A percentile compares a stretch with the other conserved stretches of the same genome.
These are phyloP conservation scores for Tupaia chinensis DNA, from an alignment of 2,113 vertebrate species.

Conservation along the genomic window DNA sequence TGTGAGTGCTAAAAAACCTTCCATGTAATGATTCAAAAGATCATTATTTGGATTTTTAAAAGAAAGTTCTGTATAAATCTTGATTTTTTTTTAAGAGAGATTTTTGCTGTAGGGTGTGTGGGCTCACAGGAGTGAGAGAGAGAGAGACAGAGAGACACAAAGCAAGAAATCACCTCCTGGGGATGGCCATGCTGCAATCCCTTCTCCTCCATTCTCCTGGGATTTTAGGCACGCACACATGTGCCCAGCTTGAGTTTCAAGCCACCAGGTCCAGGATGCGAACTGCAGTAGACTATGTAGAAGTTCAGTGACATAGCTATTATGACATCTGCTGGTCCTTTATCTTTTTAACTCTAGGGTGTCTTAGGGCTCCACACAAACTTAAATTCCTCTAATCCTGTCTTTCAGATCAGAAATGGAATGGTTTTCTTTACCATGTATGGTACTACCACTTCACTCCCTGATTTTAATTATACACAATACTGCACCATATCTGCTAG, in stretches of 20 bases:
- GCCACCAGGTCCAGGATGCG: too few relatives aligned
- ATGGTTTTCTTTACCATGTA: not conserved
- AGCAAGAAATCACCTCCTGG: too few relatives aligned
- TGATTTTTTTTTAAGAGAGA: not conserved
- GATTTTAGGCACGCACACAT: too few relatives aligned
- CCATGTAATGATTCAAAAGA: not conserved
- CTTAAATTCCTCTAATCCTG: not conserved
- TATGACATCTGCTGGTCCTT: not conserved
- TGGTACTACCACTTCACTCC: not conserved
- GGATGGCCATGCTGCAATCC: too few relatives aligned
- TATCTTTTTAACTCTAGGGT: not conserved
- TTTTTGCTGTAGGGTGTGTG: not conserved
- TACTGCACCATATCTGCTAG: not conserved
- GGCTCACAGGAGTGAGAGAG: too few relatives aligned
- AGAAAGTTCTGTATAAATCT: not conserved
- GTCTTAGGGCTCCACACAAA: not conserved
- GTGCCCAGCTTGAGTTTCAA: too few relatives aligned
- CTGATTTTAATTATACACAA: not conserved
- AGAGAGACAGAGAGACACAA: too few relatives aligned
- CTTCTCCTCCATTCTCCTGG: too few relatives aligned
- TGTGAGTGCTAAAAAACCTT: not conserved
- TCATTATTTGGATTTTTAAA: not conserved
- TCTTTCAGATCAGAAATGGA: not conserved
- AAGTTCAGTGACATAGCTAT: too few relatives aligned
- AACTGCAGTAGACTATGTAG: too few relatives aligned